Percentiles rank a stretch among this genome's conserved stretches.
phyloP scores from a whole-genome alignment of 2,113 vertebrate genomes.

The Telmatochromis sp. region DNA sequence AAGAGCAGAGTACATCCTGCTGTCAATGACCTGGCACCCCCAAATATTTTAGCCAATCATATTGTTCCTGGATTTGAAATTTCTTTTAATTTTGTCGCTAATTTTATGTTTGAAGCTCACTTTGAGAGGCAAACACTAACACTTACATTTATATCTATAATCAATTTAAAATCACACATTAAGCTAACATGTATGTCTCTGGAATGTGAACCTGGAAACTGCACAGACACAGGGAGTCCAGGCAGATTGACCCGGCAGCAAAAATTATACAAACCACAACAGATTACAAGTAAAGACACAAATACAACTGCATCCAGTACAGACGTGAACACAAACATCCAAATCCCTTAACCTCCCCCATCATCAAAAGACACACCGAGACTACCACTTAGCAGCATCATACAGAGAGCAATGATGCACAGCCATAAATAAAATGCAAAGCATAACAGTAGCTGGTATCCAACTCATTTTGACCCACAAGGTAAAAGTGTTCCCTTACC shows the following conservation, averaged over 20 bases:
- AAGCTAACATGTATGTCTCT: not conserved
- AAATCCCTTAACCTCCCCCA: not conserved
- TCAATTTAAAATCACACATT: not conserved
- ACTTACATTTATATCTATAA: not conserved
- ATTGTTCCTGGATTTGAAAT: not conserved
- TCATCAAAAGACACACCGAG: not conserved
- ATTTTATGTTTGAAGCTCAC: not conserved
- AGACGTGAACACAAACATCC: not conserved
- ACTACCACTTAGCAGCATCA: accelerated
- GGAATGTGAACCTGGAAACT: not conserved
- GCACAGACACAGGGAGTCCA: not conserved
- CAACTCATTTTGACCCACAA: not conserved
- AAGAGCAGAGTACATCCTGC: not conserved
- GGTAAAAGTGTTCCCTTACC: not conserved
- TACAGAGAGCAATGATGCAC: not conserved
- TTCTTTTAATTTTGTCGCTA: not conserved
- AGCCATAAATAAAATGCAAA: not conserved
- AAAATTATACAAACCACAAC: accelerated
- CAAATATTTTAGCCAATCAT: not conserved
- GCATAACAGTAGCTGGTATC: not conserved
- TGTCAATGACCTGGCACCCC: not conserved
- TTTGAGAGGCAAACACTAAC: not conserved
- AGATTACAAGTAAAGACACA: not conserved
- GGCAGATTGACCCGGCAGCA: not conserved
- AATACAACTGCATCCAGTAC: not conserved